Evolutionary conservation across 2,888 invertebrate genomes (phyloP), one percentile per base, ranked within the genome.

Genomic region (Zonitis immaculata): DNA sequence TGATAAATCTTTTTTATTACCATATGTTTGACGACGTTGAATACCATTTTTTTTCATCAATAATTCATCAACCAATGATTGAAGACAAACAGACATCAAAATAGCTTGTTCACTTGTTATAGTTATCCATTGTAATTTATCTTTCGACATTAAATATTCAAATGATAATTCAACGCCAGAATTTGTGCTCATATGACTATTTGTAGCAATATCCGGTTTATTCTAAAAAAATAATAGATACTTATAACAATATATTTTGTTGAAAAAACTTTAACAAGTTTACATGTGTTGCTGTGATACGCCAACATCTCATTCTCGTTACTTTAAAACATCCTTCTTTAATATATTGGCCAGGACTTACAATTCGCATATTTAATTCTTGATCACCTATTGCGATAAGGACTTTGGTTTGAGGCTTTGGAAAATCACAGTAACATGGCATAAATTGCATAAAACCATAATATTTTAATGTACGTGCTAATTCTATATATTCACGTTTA

Each of bases 261-360:
- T n/a, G n/a, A n/a, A n/a, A n/a, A n/a, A n/a, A n/a, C n/a, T n/a
- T n/a, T n/a, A n/a, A n/a, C n/a, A n/a, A n/a, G n/a, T 81, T 81
- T 75, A 89, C 88, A 72, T 89, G 88, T 64, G 88, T 79, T 1
- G 93, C 91, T 16, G 94, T 95, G 44, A 98, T 94, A 64, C 97
- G 83, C 98, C 98, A 99, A 69, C 96, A 96, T 53, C 94, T 83
- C 89, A 98, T 97, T 64, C 97, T 81, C 0, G 96, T 97, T 32
- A 97, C 94, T 75, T 93, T 91, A 75, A 95, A 97, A 66, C 85
- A 82, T 44, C 89, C 88, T 74, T 96, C 96, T 61, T 85, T 84
- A n/a, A 83, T 77, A 51, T 86, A 82, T 26, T 81, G 79, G 14
- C 81, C 79, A 30, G 76, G 73, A 8, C 78, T 73, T 18, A 84